These are phyloP conservation scores for Trissolcus basalis DNA, from an alignment of 1,140 invertebrate species.

Conservation along the genomic window DNA sequence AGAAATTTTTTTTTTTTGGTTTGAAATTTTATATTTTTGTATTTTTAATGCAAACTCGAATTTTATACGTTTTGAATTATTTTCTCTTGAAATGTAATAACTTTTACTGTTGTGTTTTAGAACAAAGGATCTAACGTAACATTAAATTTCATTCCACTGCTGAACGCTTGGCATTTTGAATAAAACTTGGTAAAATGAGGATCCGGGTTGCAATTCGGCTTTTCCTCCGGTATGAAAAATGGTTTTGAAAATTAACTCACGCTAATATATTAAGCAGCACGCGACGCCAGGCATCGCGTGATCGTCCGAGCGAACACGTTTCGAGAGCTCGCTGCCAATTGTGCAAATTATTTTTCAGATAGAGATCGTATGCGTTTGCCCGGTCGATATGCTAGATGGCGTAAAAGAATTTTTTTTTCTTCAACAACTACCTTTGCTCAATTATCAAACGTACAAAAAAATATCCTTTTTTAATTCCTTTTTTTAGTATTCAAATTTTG, in stretches of 20 bases:
- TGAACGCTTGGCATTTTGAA: no score
- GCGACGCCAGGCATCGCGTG: conserved; percentile 37
- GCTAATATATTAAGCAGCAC: conserved; percentile 37
- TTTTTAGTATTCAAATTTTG: no score
- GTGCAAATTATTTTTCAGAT: conserved; percentile 45
- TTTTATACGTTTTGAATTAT: no score
- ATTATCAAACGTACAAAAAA: not conserved
- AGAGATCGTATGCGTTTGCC: conserved; percentile 38
- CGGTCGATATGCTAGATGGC: conserved; percentile 31
- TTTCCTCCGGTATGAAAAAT: not conserved
- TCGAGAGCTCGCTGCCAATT: conserved; percentile 45
- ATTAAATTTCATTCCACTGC: no score
- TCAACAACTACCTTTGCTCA: not conserved
- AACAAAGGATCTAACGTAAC: no score
- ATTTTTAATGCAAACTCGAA: no score
- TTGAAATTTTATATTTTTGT: no score
- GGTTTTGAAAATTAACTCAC: conserved; percentile 29
- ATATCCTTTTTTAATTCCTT: not conserved
- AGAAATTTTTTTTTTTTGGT: no score
- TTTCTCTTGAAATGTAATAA: no score
- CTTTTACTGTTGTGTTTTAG: no score
- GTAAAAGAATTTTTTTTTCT: conserved; percentile 25
- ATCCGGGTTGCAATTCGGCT: no score
- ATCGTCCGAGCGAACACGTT: conserved; percentile 29
- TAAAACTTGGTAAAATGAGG: no score